Percentiles rank a stretch among this genome's conserved stretches.
Conservation (phyloP, 2,113 vertebrate species). For the Tretioscincus oriximinensis region DNA sequence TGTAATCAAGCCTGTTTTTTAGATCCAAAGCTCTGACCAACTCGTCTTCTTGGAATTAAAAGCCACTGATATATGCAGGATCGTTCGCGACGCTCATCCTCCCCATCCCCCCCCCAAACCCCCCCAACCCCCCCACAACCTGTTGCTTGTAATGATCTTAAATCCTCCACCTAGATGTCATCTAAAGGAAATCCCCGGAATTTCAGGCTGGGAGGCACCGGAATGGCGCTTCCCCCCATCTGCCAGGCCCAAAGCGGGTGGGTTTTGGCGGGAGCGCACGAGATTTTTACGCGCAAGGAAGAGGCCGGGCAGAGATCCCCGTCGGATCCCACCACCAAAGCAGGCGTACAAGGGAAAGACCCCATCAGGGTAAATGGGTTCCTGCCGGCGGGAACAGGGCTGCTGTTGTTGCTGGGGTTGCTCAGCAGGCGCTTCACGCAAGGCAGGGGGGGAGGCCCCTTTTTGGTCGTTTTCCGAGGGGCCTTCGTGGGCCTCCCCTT, state of each 20-base stretch:
- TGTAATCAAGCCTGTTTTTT: background rate
- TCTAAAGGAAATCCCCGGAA: constrained; percentile 71
- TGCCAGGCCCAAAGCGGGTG: constrained; percentile 81
- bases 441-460: constrained; percentile 31
- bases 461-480: constrained; percentile 30
- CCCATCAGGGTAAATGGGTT: constrained; percentile 77
- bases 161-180: constrained; percentile 46
- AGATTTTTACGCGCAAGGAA: constrained; percentile 69
- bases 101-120: too few relatives aligned
- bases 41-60: background rate
- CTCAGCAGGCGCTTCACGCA: constrained; percentile 47
- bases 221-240: constrained; percentile 76
- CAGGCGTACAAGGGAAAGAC: constrained; percentile 77
- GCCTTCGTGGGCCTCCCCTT: constrained; percentile 32
- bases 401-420: background rate
- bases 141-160: constrained; percentile 26
- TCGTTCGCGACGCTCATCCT: background rate
- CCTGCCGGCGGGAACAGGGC: constrained; percentile 49
- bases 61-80: background rate
- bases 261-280: constrained; percentile 63
- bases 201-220: constrained; percentile 77
- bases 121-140: constrained; percentile 40
- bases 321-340: constrained; percentile 78
- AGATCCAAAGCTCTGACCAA: background rate
- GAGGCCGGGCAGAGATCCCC: constrained; percentile 78